Conservation (phyloP, 2,113 vertebrate genomes). For the Triplophysa siluroides region DNA sequence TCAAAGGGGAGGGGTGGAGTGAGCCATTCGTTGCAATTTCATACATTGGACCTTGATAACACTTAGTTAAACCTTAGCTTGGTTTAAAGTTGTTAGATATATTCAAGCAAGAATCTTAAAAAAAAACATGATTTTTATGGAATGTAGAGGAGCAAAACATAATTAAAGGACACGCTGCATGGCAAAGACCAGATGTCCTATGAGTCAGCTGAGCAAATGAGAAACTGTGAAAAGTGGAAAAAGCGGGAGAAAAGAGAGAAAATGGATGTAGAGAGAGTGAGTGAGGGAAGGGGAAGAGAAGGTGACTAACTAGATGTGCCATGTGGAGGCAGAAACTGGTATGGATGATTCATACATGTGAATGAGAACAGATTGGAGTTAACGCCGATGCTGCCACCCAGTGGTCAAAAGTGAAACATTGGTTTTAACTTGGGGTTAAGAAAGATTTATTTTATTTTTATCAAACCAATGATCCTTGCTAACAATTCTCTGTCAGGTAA, state of each 20-base stretch:
- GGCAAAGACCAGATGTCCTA: constrained; percentile 67
- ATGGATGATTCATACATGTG: constrained; percentile 23
- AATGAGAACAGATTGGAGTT: background rate
- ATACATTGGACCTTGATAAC: too few species aligned
- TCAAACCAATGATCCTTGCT: too few species aligned
- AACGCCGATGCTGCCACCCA: constrained; percentile 35
- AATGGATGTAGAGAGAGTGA: constrained; percentile 21
- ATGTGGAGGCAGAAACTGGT: constrained; percentile 30
- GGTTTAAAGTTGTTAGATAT: too few species aligned
- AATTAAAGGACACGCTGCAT: constrained; percentile 49
- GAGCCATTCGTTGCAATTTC: too few species aligned
- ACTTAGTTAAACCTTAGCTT: too few species aligned
- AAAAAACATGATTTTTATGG: background rate
- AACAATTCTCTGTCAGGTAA: too few species aligned
- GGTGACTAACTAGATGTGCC: constrained; percentile 45
- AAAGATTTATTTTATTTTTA: too few species aligned
- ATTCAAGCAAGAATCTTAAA: background rate
- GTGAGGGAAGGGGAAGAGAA: constrained; percentile 41
- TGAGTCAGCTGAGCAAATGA: constrained; percentile 64
- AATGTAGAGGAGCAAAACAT: constrained; percentile 33
- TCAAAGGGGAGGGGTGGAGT: too few species aligned
- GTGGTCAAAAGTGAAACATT: constrained; percentile 4
- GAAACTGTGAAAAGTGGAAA: constrained; percentile 50
- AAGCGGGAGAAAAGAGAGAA: constrained; percentile 39
- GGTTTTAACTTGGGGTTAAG: too few species aligned